Conservation (phyloP, 2,113 vertebrate species). For the Apteryx mantelli region DNA sequence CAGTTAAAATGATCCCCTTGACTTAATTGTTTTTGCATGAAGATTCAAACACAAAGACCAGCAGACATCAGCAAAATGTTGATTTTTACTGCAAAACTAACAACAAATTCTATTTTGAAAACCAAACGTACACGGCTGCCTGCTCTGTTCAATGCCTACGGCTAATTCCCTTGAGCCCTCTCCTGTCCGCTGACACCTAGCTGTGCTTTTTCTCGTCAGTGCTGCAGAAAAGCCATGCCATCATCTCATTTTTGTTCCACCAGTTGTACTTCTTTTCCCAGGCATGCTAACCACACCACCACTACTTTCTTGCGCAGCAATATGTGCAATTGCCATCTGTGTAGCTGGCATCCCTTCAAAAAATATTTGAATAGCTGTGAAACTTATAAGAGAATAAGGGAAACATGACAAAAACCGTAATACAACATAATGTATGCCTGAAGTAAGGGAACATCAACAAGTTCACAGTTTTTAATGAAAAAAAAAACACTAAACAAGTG, state of each 20-base stretch:
- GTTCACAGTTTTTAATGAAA: background rate
- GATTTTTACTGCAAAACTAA: background rate
- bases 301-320: background rate
- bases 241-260: background rate
- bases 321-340: slow-evolving; percentile 52
- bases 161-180: background rate
- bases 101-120: background rate
- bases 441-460: background rate
- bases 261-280: background rate
- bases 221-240: background rate
- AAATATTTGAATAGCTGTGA: slow-evolving; percentile 29
- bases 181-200: background rate
- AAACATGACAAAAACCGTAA: background rate
- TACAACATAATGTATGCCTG: background rate
- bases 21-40: background rate
- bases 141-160: background rate
- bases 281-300: background rate
- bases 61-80: background rate
- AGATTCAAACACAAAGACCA: background rate
- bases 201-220: background rate
- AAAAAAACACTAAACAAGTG: background rate
- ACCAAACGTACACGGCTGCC: accelerated
- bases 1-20: background rate
- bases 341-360: slow-evolving; percentile 27
- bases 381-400: slow-evolving; percentile 16